phyloP scores from a whole-genome alignment of 2,113 vertebrate species.

The Vicugna pacos region DNA sequence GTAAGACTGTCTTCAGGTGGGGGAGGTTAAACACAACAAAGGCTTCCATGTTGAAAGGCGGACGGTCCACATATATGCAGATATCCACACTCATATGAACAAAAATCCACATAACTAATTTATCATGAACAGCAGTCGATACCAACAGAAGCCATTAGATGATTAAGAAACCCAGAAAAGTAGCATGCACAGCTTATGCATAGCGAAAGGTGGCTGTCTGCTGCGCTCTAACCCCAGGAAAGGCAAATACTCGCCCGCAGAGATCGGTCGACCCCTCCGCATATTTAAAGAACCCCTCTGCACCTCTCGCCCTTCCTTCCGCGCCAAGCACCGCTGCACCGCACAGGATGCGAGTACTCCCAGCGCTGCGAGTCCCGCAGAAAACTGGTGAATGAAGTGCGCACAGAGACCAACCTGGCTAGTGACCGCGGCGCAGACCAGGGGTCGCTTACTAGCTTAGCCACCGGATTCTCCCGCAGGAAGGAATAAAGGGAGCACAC shows the following conservation, averaged over 20 bases:
- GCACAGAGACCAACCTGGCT: conserved; percentile 37
- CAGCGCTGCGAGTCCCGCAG: conserved; percentile 55
- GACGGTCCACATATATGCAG: conserved; percentile 31
- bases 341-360: neutral
- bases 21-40: conserved; percentile 77
- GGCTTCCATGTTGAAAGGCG: conserved; percentile 77
- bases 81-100: conserved; percentile 33
- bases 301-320: neutral
- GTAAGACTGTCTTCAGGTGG: conserved; percentile 72
- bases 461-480: neutral
- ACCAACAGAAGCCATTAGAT: conserved; percentile 68
- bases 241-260: neutral
- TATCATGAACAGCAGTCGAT: conserved; percentile 68
- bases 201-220: conserved; percentile 10
- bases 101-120: conserved; percentile 67
- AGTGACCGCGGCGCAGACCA: neutral
- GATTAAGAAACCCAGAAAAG: conserved; percentile 70
- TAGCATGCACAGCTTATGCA: neutral
- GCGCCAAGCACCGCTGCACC: neutral
- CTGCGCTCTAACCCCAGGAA: neutral
- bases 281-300: neutral
- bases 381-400: conserved; percentile 73
- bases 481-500: neutral
- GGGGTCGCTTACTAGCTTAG: conserved; percentile 65
- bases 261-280: neutral